These are phyloP conservation scores for Tribolium madens DNA, from an alignment of 1,140 invertebrate species.

Conservation along the genomic window DNA sequence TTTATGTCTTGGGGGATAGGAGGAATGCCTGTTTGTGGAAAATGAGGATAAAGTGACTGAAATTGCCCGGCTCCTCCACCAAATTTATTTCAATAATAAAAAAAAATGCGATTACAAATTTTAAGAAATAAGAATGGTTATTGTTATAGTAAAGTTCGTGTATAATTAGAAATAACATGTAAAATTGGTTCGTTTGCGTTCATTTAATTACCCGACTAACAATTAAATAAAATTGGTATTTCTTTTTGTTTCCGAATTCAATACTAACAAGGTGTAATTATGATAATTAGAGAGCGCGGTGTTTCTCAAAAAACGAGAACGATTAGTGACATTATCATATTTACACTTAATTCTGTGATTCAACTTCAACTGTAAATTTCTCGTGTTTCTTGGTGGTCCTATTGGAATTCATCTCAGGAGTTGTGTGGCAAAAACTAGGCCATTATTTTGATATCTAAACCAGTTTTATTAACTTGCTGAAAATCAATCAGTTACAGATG, in stretches of 20 bases:
- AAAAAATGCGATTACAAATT: too few species aligned
- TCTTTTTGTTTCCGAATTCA: neutral
- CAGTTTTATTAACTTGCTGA: slow-evolving; percentile 60
- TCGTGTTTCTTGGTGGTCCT: slow-evolving; percentile 52
- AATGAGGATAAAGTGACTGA: neutral
- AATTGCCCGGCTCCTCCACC: neutral
- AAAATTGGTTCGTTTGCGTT: neutral
- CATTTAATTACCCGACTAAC: neutral
- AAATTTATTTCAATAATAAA: neutral
- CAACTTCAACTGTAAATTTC: neutral
- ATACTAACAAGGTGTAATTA: neutral
- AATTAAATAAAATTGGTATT: neutral
- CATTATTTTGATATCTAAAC: slow-evolving; percentile 62
- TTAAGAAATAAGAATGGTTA: too few species aligned
- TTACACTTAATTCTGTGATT: neutral
- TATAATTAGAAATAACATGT: neutral
- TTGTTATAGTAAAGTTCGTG: neutral
- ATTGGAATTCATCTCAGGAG: slow-evolving; percentile 54
- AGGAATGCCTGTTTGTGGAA: slow-evolving; percentile 64
- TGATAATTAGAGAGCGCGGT: slow-evolving; percentile 26
- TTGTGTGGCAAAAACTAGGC: slow-evolving; percentile 58
- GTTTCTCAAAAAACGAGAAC: neutral
- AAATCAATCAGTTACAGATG: slow-evolving; percentile 55
- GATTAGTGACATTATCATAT: slow-evolving; percentile 29
- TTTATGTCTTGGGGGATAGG: slow-evolving; percentile 65